Conservation (phyloP, 2,113 vertebrate species). For the Hydropotes inermis region DNA sequence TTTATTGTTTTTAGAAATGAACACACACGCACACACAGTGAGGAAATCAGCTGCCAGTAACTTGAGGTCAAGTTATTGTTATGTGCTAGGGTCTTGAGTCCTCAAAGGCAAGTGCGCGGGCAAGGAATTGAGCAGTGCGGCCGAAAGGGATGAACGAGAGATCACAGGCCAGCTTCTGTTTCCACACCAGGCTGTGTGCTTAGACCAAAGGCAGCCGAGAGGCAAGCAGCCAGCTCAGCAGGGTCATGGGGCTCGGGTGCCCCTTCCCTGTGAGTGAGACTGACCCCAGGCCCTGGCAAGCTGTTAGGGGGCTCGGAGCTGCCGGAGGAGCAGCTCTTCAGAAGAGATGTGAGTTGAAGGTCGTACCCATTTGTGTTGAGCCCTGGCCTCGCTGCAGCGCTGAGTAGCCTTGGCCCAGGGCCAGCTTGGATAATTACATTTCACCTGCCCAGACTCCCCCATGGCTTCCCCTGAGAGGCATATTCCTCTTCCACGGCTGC, state of each 20-base stretch:
- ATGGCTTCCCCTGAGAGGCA: slow-evolving; percentile 34
- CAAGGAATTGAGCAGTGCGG: background rate
- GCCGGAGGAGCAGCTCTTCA: slow-evolving; percentile 14
- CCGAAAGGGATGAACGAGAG: background rate
- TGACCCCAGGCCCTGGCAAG: slow-evolving; percentile 49
- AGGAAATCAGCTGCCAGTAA: background rate
- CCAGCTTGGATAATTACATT: slow-evolving; percentile 73
- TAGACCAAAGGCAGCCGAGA: background rate
- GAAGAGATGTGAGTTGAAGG: slow-evolving; percentile 55
- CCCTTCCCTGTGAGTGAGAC: slow-evolving; percentile 30
- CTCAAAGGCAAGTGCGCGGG: background rate
- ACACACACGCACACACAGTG: background rate
- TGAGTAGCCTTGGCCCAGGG: slow-evolving; percentile 50
- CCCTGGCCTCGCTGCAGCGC: background rate
- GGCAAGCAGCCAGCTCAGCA: slow-evolving; percentile 14
- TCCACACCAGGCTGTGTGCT: slow-evolving; percentile 15
- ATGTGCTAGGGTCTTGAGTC: background rate
- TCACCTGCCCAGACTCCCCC: slow-evolving; percentile 56
- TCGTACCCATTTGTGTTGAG: slow-evolving; percentile 41
- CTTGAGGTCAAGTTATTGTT: slow-evolving; percentile 8
- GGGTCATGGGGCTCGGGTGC: background rate
- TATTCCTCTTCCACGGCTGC: slow-evolving; percentile 36
- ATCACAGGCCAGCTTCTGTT: slow-evolving; percentile 36
- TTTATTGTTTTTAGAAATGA: slow-evolving; percentile 27
- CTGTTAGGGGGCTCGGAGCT: slow-evolving; percentile 31